These are phyloP conservation scores for Holothuria glaberrima DNA, from an alignment of 35 echinoderm and acorn worm genomes.

Conservation along the genomic window DNA sequence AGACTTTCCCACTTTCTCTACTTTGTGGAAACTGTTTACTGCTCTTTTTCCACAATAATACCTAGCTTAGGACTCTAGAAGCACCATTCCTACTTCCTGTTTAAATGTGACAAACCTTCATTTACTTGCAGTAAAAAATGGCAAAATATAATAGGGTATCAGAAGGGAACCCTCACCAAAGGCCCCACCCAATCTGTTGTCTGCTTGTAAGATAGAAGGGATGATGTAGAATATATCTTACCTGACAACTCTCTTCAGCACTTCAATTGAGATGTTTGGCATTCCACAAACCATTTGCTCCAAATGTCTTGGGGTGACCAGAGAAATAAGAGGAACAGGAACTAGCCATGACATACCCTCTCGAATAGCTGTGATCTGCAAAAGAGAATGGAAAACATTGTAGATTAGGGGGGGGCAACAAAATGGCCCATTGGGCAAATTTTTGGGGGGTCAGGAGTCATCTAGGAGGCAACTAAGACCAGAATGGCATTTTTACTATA, in stretches of 20 bases:
- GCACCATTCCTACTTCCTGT: too few species aligned
- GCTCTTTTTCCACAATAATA: too few species aligned
- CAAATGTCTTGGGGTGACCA: constrained; percentile 82
- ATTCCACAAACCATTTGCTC: constrained; percentile 99
- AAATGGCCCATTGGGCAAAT: not conserved
- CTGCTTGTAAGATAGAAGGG: too few species aligned
- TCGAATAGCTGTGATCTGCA: constrained; percentile 64
- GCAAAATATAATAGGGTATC: too few species aligned
- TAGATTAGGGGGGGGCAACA: not conserved
- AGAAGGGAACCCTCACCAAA: too few species aligned
- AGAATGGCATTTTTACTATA: not conserved
- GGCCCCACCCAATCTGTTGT: too few species aligned
- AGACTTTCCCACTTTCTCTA: too few species aligned
- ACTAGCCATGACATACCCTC: constrained; percentile 99
- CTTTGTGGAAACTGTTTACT: too few species aligned
- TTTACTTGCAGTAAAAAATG: too few species aligned
- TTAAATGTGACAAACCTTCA: too few species aligned
- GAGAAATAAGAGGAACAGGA: constrained; percentile 88
- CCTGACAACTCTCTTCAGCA: constrained; percentile 96
- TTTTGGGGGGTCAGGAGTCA: not conserved
- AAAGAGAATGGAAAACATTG: not conserved
- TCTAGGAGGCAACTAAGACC: not conserved
- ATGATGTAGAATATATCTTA: not conserved
- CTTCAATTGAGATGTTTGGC: constrained; percentile 88
- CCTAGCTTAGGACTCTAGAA: too few species aligned